Conservation (phyloP, 2,888 invertebrate genomes). For the Cheiracanthium punctorium region DNA sequence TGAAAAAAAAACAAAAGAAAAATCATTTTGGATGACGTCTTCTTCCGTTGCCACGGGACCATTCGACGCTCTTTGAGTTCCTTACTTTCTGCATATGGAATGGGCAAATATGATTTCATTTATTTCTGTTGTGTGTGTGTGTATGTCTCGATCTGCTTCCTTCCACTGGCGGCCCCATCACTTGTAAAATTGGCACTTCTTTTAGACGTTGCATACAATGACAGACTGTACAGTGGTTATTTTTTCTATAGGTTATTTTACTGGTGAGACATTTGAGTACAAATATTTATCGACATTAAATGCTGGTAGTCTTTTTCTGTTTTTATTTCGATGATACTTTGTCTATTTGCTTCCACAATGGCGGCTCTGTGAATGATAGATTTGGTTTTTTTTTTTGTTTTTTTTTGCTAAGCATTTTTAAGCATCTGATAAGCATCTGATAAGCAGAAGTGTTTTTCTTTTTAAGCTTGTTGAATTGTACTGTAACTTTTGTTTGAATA, state of each 20-base stretch:
- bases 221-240: not conserved
- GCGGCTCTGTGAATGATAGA: too few relatives aligned
- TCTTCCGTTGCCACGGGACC: constrained; percentile 62
- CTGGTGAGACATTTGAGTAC: not conserved
- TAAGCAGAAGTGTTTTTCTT: too few relatives aligned
- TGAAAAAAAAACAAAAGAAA: not conserved
- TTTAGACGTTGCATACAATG: not conserved
- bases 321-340: too few relatives aligned
- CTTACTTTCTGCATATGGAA: constrained; percentile 57
- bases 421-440: too few relatives aligned
- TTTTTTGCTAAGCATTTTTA: too few relatives aligned
- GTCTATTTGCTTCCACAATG: too few relatives aligned
- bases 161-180: constrained; percentile 66
- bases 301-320: too few relatives aligned
- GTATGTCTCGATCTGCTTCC: constrained; percentile 53
- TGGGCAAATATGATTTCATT: constrained; percentile 59
- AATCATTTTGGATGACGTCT: constrained; percentile 54
- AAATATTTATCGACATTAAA: too few relatives aligned
- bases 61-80: constrained; percentile 40
- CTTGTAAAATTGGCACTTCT: constrained; percentile 21
- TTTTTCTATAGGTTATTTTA: not conserved
- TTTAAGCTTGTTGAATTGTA: too few relatives aligned
- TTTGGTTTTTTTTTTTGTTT: too few relatives aligned
- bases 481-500: too few relatives aligned
- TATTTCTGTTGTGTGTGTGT: constrained; percentile 64